Base-by-base conservation (phyloP, 2,797 vertebrate species). In the Enteromius thamalakanensis region DNA sequence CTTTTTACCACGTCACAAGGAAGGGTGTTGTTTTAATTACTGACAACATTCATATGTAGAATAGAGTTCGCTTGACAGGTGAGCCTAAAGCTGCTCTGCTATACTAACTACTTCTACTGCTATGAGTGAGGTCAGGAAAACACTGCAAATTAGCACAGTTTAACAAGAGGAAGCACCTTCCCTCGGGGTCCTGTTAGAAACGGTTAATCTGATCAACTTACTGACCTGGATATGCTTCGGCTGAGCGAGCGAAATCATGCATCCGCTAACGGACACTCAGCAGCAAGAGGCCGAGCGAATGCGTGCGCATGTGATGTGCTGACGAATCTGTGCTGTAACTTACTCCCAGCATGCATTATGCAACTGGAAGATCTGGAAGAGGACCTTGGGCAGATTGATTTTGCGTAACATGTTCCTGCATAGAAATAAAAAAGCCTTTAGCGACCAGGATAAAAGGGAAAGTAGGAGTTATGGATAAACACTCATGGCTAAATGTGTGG, bases 151-250 rank as follows among this genome's bases (percentile, higher is more conserved):
- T 76, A 85, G 62, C 51, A 37, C 23, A 76, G 79, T 80, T 85
- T 82, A 58, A 71, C 45, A 55, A 34, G 55, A 51, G 69, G 47
- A 76, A 72, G 42, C 65, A 55, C 53, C 72, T 74, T 74, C 77
- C 85, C 84, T 85, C 77, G 60, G 85, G 84, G 86, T 86, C 80
- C 87, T 85, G 84, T 79, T 89, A 83, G 72, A 84, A 80, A 84
- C 86, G 80, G 82, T 87, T 87, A 87, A 89, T 89, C 88, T 86
- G 86, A 90, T 90, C 87, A 84, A 87, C 67, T 84, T 86, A 88
- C 81, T 90, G 89, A 89, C 88, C 88, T 86, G 79, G 84, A 89
- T 86, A 86, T 78, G 87, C 79, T 85, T 80, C 71, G 78, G 47
- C 84, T 77, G 81, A 85, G 85, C 84, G 67, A 29, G 60, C 70